Conservation (phyloP, 2,797 vertebrate species). For the Pseudomugil tenellus region DNA sequence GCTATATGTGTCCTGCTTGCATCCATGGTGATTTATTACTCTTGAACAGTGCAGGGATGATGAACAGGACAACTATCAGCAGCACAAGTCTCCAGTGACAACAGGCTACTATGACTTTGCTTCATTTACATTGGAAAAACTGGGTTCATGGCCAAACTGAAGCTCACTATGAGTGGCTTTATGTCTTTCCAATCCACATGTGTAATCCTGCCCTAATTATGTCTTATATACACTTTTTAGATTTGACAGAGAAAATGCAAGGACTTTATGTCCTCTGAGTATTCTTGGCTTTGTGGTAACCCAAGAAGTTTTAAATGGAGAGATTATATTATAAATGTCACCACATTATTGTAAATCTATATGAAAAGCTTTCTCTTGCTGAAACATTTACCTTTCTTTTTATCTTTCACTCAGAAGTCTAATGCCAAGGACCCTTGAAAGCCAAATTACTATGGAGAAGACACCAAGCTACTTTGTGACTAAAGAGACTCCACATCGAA, state of each 20-base stretch:
- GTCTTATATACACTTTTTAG: slow-evolving; percentile 25
- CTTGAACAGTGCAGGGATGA: slow-evolving; percentile 56
- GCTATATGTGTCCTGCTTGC: slow-evolving; percentile 55
- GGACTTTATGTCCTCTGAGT: slow-evolving; percentile 42
- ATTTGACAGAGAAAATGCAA: slow-evolving; percentile 44
- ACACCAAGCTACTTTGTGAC: slow-evolving; percentile 96
- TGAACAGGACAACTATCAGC: slow-evolving; percentile 56
- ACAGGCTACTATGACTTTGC: slow-evolving; percentile 51
- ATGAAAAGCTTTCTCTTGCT: slow-evolving; percentile 26
- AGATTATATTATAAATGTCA: slow-evolving; percentile 7
- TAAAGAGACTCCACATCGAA: slow-evolving; percentile 87
- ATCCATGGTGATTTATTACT: slow-evolving; percentile 77
- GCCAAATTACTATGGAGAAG: slow-evolving; percentile 96
- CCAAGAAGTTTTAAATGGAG: slow-evolving; percentile 7
- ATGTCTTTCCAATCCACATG: slow-evolving; percentile 39
- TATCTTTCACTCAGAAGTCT: slow-evolving; percentile 82
- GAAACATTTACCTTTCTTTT: slow-evolving; percentile 43
- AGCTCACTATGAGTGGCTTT: slow-evolving; percentile 24
- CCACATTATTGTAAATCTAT: slow-evolving; percentile 30
- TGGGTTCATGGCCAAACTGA: slow-evolving; percentile 54
- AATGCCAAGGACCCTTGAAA: slow-evolving; percentile 91
- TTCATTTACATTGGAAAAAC: slow-evolving; percentile 65
- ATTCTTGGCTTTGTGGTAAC: slow-evolving; percentile 17
- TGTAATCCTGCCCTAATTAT: slow-evolving; percentile 52
- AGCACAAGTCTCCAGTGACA: slow-evolving; percentile 71